Evolutionary conservation across 2,113 vertebrate species (phyloP).

Genomic region (Fulica atra): DNA sequence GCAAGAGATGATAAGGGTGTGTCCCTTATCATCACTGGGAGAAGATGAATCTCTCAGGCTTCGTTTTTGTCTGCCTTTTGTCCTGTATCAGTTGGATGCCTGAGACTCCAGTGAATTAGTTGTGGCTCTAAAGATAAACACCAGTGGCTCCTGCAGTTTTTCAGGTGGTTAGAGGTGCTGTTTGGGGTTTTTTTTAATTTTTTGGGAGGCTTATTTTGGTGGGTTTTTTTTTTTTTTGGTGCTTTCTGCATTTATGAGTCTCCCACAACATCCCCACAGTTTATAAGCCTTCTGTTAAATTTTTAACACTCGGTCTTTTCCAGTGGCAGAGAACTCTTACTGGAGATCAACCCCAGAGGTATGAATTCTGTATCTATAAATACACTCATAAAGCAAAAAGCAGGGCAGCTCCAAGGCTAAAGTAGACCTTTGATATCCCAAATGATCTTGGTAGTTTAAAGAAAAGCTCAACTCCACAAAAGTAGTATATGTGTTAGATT

Average conservation of each 20-base stretch:
- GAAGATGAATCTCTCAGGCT: neutral
- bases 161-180: neutral
- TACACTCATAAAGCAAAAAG: slow-evolving; percentile 71
- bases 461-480: slow-evolving; percentile 57
- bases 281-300: slow-evolving; percentile 70
- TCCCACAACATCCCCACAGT: slow-evolving; percentile 55
- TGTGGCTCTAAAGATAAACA: slow-evolving; percentile 30
- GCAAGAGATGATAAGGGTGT: neutral
- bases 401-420: slow-evolving; percentile 69
- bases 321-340: slow-evolving; percentile 65
- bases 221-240: neutral
- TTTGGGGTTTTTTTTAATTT: no score
- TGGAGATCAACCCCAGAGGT: slow-evolving; percentile 67
- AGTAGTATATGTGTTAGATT: slow-evolving; percentile 35
- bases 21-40: neutral
- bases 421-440: slow-evolving; percentile 72
- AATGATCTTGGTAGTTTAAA: slow-evolving; percentile 66
- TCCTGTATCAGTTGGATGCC: neutral
- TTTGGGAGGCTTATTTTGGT: no score
- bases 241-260: slow-evolving; percentile 47
- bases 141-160: neutral
- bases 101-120: neutral
- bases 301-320: slow-evolving; percentile 72
- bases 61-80: neutral
- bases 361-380: slow-evolving; percentile 83